A percentile compares a stretch with the other conserved stretches of the same genome.
Evolutionary conservation across 2,797 vertebrate species (phyloP).

Genomic region (Galaxias olidus): DNA sequence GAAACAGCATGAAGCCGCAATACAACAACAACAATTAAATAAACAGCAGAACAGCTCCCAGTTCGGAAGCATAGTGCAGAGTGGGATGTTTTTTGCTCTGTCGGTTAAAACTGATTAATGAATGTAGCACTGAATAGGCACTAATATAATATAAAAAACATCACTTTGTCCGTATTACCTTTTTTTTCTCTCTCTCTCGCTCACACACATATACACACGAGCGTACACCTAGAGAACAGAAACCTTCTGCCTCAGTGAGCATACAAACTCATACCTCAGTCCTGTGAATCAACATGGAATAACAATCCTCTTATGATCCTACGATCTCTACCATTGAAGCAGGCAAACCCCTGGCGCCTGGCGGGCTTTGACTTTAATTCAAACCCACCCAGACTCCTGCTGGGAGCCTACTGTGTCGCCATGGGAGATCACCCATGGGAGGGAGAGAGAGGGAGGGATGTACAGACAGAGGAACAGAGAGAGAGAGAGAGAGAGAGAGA

Average conservation of each 20-base stretch:
- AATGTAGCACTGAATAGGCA: no score
- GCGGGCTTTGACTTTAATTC: constrained; percentile 50
- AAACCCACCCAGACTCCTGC: constrained; percentile 34
- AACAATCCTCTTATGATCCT: constrained; percentile 64
- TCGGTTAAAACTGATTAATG: no score
- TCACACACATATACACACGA: background rate
- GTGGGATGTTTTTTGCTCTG: no score
- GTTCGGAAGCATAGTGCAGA: no score
- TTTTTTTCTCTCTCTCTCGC: background rate
- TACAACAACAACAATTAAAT: constrained; percentile 11
- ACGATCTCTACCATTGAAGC: constrained; percentile 60
- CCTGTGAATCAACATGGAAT: constrained; percentile 4
- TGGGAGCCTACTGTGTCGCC: constrained; percentile 17
- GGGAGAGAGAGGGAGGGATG: constrained; percentile 38
- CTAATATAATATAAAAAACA: no score
- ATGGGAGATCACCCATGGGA: constrained; percentile 44
- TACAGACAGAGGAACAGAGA: no score
- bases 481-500: no score
- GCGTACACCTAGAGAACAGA: constrained; percentile 11
- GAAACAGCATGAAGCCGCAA: constrained; percentile 36
- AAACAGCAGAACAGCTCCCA: constrained; percentile 2
- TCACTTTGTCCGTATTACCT: background rate
- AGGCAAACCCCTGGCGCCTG: constrained; percentile 41
- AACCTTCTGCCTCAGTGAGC: constrained; percentile 6
- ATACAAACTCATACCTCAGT: background rate